Base-by-base conservation (phyloP, 2,113 vertebrate genomes). In the Gopherus flavomarginatus region DNA sequence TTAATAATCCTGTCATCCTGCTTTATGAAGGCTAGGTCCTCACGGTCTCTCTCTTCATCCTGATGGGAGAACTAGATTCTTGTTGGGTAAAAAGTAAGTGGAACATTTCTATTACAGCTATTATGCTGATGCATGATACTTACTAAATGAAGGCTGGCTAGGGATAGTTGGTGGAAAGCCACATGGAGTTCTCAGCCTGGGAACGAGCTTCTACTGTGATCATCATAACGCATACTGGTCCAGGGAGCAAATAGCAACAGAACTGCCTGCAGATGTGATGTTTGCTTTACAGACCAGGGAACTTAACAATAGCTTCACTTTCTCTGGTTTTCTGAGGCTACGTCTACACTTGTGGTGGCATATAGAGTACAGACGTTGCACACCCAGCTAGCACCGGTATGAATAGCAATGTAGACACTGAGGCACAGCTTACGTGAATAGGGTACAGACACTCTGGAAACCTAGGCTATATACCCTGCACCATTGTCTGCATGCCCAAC, bases 1-100 rank as follows among this genome's bases (percentile, higher is more conserved):
- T 97, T 94, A 95, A 95, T 97, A 95, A 96, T 92, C 83, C 62
- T 96, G 91, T 69, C 88, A 81, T 93, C 83, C 85, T 89, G 93
- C 90, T 95, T 96, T 96, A 97, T 86, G 94, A 96, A 90, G 96
- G 52, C 31, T 50, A 90, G 87, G 93, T 89, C 88, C 87, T 90
- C 75, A 78, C 88, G 88, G 94, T 78, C 85, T 89, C 88, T 78
- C 0, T 0, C 93, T 92, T 96, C 54, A 52, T 90, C 91, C 59
- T 1, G 14, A 4, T 0, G 29, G 87, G 69, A 86, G 77, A 95
- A n/a, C 26, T 1, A 26, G 6, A 29, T 83, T 94, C 85, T 87
- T 93, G 54, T 54, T 90, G 95, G 85, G 56, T 82, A 86, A 96
- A 95, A 42, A 26, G 13, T 16, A 83, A 78, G 54, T 0, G 0